Conservation (phyloP, 2,797 vertebrate genomes). For the Coregonus sp. region DNA sequence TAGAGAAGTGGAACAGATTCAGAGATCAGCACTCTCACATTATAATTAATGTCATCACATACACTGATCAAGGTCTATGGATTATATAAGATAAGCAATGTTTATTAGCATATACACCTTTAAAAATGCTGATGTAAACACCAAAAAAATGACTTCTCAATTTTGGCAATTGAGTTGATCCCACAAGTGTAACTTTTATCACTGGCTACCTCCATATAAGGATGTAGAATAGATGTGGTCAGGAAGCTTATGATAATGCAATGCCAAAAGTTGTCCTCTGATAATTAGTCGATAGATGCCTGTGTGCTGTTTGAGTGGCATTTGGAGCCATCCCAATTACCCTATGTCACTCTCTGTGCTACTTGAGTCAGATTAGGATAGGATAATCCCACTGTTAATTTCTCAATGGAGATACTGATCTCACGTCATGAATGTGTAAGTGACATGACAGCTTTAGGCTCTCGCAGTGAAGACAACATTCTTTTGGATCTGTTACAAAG, state of each 20-base stretch:
- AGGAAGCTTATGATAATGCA: background rate
- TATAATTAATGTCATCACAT: background rate
- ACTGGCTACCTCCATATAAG: background rate
- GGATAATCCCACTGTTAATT: constrained; percentile 19
- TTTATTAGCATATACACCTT: too few relatives aligned
- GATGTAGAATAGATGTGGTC: background rate
- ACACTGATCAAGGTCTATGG: too few relatives aligned
- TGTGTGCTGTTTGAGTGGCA: background rate
- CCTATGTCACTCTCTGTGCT: background rate
- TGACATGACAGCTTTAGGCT: background rate
- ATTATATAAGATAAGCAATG: too few relatives aligned
- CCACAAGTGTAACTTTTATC: background rate
- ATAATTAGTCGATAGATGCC: background rate
- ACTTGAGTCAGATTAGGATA: background rate
- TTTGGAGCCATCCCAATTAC: background rate
- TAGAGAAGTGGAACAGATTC: background rate
- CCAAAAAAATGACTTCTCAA: too few relatives aligned
- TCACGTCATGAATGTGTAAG: background rate
- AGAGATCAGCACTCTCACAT: background rate
- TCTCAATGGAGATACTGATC: background rate
- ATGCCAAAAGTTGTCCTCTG: background rate
- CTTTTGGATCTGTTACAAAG: constrained; percentile 3
- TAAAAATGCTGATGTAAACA: too few relatives aligned
- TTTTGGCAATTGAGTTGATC: background rate
- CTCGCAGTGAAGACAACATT: background rate